Evolutionary conservation across 1,140 invertebrate species (phyloP).

Genomic region (Drosophila gunungcola): DNA sequence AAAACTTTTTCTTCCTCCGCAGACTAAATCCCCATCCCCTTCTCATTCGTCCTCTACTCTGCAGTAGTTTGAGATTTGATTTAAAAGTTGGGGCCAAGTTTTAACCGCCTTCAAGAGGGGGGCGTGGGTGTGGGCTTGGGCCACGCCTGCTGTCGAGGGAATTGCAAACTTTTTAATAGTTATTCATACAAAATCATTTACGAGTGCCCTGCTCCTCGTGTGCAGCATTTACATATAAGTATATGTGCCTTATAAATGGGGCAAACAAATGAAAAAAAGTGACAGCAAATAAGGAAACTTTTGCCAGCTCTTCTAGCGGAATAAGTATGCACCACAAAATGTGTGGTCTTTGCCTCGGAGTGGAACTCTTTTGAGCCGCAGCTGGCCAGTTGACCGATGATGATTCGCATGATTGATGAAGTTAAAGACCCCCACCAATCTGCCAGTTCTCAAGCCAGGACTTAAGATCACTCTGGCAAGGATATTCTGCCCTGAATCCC

Average conservation of each 20-base stretch:
- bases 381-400: slow-evolving; percentile 18
- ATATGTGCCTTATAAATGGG: slow-evolving; percentile 22
- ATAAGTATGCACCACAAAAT: slow-evolving; percentile 27
- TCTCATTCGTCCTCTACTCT: too few relatives aligned
- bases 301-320: slow-evolving; percentile 25
- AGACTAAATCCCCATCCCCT: not conserved
- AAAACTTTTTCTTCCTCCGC: slow-evolving; percentile 53
- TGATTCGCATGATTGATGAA: slow-evolving; percentile 20
- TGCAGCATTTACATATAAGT: slow-evolving; percentile 10
- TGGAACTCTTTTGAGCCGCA: slow-evolving; percentile 2
- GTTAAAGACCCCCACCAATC: too few relatives aligned
- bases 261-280: not conserved
- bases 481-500: not conserved
- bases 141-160: slow-evolving; percentile 27
- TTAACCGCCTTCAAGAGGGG: slow-evolving; percentile 14
- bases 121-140: not conserved
- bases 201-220: slow-evolving; percentile 35
- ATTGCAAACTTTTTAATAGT: slow-evolving; percentile 76
- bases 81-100: slow-evolving; percentile 46
- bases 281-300: slow-evolving; percentile 44
- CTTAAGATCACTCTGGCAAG: not conserved
- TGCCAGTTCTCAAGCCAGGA: not conserved
- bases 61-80: slow-evolving; percentile 42
- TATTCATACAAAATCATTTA: slow-evolving; percentile 78
- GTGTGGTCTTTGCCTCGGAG: not conserved